phyloP scores from a whole-genome alignment of 2,888 invertebrate species.

The Hirtodrosophila duncani region DNA sequence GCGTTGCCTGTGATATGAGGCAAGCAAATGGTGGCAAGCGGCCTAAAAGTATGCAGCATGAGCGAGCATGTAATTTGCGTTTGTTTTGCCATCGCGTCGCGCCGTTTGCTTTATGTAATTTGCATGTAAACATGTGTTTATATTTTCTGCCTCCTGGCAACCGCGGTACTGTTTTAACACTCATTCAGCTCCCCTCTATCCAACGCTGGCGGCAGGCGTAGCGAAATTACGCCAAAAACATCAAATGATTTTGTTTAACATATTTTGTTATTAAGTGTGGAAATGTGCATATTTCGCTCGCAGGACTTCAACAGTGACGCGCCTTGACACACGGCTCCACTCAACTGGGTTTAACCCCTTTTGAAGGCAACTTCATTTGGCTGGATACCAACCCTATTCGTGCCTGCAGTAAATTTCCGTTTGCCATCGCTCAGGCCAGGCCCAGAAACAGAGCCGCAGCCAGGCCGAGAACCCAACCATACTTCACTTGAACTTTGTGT shows the following conservation, averaged over 20 bases:
- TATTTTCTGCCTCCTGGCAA: constrained; percentile 46
- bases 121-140: constrained; percentile 73
- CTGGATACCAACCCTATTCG: constrained; percentile 35
- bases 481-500: constrained; percentile 68
- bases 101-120: constrained; percentile 64
- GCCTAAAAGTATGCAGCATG: constrained; percentile 64
- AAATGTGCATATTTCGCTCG: constrained; percentile 66
- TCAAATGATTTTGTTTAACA: constrained; percentile 73
- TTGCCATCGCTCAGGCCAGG: constrained; percentile 59
- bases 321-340: background rate
- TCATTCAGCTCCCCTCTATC: background rate
- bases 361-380: background rate
- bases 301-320: constrained; percentile 20
- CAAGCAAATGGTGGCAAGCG: constrained; percentile 25
- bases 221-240: constrained; percentile 56
- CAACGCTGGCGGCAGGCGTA: constrained; percentile 8
- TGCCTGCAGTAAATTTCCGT: constrained; percentile 71
- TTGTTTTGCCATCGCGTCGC: constrained; percentile 57
- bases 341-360: constrained; percentile 12
- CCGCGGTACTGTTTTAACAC: constrained; percentile 25
- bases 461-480: constrained; percentile 44
- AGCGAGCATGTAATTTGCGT: constrained; percentile 65
- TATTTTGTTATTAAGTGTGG: constrained; percentile 73
- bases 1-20: constrained; percentile 48
- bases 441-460: constrained; percentile 45